Conservation (phyloP, 2,113 vertebrate genomes). For the Cervus canadensis region DNA sequence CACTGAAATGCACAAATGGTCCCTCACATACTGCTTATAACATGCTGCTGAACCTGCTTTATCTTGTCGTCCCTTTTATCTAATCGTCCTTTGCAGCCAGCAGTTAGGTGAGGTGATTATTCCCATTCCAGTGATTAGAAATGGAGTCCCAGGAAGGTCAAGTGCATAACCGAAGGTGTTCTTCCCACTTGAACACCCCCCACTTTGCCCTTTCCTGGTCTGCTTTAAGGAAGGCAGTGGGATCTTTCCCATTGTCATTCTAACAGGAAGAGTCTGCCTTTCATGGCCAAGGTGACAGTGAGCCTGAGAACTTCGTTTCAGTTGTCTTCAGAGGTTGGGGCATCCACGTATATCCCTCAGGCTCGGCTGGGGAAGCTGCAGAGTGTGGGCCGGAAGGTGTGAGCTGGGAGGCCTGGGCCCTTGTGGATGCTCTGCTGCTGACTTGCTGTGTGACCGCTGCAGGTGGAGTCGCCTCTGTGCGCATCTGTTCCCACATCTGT, state of each 20-base stretch:
- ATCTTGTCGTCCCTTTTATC: not conserved
- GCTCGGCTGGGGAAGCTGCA: not conserved
- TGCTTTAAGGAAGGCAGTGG: not conserved
- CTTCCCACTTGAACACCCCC: not conserved
- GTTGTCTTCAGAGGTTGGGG: not conserved
- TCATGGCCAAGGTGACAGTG: not conserved
- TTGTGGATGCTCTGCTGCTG: not conserved
- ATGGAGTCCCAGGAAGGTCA: not conserved
- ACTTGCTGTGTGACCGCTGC: not conserved
- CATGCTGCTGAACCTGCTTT: not conserved
- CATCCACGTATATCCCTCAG: not conserved
- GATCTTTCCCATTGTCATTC: not conserved
- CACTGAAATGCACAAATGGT: not conserved
- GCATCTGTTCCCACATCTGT: not conserved
- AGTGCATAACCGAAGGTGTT: not conserved
- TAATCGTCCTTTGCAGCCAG: not conserved
- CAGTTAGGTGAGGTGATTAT: not conserved
- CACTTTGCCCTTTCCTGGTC: not conserved
- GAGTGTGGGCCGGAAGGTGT: not conserved
- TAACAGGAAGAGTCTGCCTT: not conserved
- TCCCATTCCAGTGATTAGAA: not conserved
- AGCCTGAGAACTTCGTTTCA: not conserved
- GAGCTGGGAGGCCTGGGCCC: not conserved
- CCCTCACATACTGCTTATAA: not conserved
- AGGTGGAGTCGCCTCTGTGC: not conserved